A percentile compares a stretch with the other conserved stretches of the same genome.
Evolutionary conservation across 2,888 invertebrate species (phyloP).

Genomic region (Drosophila peninsularis): DNA sequence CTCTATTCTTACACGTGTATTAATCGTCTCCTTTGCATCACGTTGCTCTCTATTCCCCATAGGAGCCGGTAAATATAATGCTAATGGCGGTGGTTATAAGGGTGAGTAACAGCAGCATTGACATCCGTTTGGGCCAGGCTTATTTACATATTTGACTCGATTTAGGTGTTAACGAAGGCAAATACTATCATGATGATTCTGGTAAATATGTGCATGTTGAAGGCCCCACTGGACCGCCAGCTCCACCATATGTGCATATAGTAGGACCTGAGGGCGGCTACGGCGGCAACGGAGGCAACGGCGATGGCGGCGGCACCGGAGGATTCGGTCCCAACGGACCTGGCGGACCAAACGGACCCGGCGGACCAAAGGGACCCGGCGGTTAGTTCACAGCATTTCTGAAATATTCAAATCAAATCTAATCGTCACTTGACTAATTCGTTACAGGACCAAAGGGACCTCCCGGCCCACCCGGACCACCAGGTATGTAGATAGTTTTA

Average conservation of each 20-base stretch:
- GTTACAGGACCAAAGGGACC: conserved; percentile 74
- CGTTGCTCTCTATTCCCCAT: conserved; percentile 48
- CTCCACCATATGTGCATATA: conserved; percentile 81
- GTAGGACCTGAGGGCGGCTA: conserved; percentile 81
- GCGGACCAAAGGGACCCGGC: conserved; percentile 69
- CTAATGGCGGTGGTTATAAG: conserved; percentile 64
- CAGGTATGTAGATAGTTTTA: conserved; percentile 46
- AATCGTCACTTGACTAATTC: not conserved
- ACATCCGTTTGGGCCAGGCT: rapidly evolving
- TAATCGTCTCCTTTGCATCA: conserved; percentile 57
- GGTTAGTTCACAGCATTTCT: conserved; percentile 64
- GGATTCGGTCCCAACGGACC: conserved; percentile 80
- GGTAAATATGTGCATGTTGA: conserved; percentile 83
- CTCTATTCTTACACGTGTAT: conserved; percentile 32
- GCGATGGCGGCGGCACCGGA: conserved; percentile 75
- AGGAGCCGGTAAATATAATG: conserved; percentile 79
- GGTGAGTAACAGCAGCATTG: conserved; percentile 59
- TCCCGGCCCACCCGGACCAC: conserved; percentile 80
- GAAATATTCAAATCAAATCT: not conserved
- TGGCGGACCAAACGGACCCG: conserved; percentile 76
- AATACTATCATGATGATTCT: conserved; percentile 83
- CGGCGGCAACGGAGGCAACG: conserved; percentile 79
- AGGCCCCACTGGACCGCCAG: conserved; percentile 84
- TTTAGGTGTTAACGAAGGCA: conserved; percentile 74
- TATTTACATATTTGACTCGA: not conserved